Evolutionary conservation across 2,797 vertebrate genomes (phyloP).

Genomic region (Peromyscus eremicus): DNA sequence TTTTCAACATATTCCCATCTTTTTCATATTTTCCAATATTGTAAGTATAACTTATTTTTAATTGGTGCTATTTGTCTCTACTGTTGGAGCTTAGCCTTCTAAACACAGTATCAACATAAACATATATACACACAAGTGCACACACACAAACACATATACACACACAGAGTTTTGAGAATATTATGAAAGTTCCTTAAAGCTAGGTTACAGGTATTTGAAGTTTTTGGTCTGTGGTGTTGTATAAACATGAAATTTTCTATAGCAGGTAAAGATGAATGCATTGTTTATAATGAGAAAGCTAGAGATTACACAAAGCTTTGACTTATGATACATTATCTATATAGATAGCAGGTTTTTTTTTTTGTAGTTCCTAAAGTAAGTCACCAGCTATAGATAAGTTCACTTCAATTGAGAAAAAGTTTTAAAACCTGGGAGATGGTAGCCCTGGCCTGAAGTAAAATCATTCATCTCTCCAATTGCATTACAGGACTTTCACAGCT

Average conservation of each 20-base stretch:
- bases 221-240: conserved; percentile 17
- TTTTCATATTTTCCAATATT: not conserved
- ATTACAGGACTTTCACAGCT: not conserved
- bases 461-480: not conserved
- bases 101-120: not conserved
- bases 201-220: not conserved
- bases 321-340: not conserved
- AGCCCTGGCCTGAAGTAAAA: not conserved
- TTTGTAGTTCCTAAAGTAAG: not conserved
- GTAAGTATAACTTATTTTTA: conserved; percentile 25
- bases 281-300: not conserved
- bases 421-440: not conserved
- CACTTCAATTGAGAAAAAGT: not conserved
- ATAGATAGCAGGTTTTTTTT: not conserved
- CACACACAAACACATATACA: not conserved
- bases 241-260: conserved; percentile 10
- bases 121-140: not conserved
- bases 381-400: conserved; percentile 3
- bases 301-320: conserved; percentile 3
- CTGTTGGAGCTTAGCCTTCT: not conserved
- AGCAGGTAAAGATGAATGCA: not conserved
- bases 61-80: not conserved
- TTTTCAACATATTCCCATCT: not conserved
- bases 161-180: not conserved
- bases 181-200: not conserved